Evolutionary conservation across 2,797 vertebrate species (phyloP), one percentile per base, ranked within the genome.

Genomic region (Phoebastria nigripes): DNA sequence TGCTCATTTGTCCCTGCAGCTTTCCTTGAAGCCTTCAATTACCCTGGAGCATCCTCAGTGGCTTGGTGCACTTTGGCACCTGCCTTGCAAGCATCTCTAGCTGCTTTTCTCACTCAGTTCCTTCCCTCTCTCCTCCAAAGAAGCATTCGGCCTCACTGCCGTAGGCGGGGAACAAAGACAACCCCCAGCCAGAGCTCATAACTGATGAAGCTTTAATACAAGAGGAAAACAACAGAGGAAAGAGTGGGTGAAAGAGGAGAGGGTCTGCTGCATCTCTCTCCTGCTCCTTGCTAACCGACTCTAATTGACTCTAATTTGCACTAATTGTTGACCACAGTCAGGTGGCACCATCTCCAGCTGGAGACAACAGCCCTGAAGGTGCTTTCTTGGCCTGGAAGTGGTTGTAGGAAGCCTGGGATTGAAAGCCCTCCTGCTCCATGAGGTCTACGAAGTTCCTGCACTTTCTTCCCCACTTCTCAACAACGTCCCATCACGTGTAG

Each of bases 401-500:
- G 67, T 26, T 47, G 19, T 12, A 52, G 84, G 29, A 77, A 11
- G 25, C 3, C 59, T 17, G 37, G 37, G 31, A 11, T 0, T 17
- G 24, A 52, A 81, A 82, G 3, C 22, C 26, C 47, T 74, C 59
- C 29, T 35, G 22, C 9, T 42, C 14, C 26, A 18, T 1, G 14
- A 44, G 29, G 20, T 20, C 39, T 7, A 1, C 2, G 2, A 84
- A 54, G 35, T 9, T 37, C 39, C 49, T 74, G 15, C 9, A 2
- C 15, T 58, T 44, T 9, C 54, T 25, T 24, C 14, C 5, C 18
- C 2, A 1, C 39, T 59, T 86, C 47, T 66, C 70, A 26, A 7
- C 49, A 41, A 24, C 5, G 2, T 59, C 61, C 41, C 54, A 12
- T 35, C 25, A 8, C 0, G 2, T 10, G 13, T 1, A 26, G 14